Base-by-base conservation (phyloP, 2,797 vertebrate genomes). In the Mormyrops boulengeri region DNA sequence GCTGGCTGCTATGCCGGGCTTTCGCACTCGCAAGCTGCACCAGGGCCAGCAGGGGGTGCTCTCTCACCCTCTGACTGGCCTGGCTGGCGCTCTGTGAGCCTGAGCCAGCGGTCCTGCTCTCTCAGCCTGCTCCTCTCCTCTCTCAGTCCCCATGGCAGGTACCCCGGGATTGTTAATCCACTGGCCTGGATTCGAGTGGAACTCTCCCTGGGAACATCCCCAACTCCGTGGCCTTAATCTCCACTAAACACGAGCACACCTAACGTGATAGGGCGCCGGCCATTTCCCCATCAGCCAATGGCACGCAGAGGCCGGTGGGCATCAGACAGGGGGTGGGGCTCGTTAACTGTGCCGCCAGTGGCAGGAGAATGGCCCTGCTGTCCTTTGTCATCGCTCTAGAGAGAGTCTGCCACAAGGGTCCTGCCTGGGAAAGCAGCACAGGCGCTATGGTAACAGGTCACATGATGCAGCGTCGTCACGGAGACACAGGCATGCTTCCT, bases 131-230 rank as follows among this genome's bases (percentile, higher is more conserved):
- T 34, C 14, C 14, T 69, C 17, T 30, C 4, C 17, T 50, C 69
- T 44, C 34, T 19, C 8, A n/a, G 69, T 30, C 52, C 50, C 73
- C 38, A 19, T 89, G 52, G 34, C 73, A 82, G 38, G 38, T 89
- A 85, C 88, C 73, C 88, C 55, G 52, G 84, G 88, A 91, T 90
- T 90, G 90, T 91, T 91, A 89, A 93, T 93, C 91, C 90, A 90
- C 47, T 60, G 88, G 88, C 89, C 91, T 62, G 90, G 92, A 92
- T 92, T 91, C 88, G 44, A 91, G 88, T 90, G 91, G 88, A 90
- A 14, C 50, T 93, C 89, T 92, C 90, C 92, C 91, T 57, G 6
- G 91, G 91, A 92, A 93, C 90, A 93, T 92, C 91, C 91, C 82
- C 89, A 60, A 85, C 90, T 80, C 89, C 12, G 69, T 87, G 77